These are phyloP conservation scores for human (Homo sapiens) DNA, from an alignment of 2,113 vertebrate species.

Conservation along the genomic window DNA sequence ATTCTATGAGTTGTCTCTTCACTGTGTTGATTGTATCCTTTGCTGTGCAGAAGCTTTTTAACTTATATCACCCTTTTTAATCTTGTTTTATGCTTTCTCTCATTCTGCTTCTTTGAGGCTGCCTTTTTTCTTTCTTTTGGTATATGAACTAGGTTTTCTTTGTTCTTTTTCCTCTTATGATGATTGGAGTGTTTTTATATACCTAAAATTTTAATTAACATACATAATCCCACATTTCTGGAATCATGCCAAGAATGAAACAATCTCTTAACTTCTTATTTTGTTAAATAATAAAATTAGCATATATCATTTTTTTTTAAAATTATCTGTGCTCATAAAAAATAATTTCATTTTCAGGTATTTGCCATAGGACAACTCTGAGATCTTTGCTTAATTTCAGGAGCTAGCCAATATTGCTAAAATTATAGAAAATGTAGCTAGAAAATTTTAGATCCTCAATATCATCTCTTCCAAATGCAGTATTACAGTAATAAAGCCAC, in stretches of 20 bases:
- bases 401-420: neutral
- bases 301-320: neutral
- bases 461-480: neutral
- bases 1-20: no score
- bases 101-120: neutral
- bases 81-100: neutral
- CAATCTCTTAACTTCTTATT: conserved; percentile 19
- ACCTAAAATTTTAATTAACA: conserved; percentile 48
- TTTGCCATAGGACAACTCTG: neutral
- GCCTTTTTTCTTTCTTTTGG: neutral
- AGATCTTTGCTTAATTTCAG: conserved; percentile 32
- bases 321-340: neutral
- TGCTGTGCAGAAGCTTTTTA: no score
- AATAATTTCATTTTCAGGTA: conserved; percentile 17
- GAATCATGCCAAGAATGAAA: conserved; percentile 46
- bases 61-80: no score
- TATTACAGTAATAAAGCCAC: neutral
- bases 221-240: conserved; percentile 12
- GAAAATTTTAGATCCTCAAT: conserved; percentile 1
- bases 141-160: conserved; percentile 19
- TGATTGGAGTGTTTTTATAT: neutral
- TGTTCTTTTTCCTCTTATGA: conserved; percentile 7
- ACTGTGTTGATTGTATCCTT: no score
- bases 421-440: neutral
- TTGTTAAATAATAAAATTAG: conserved; percentile 51